Base-by-base conservation (phyloP, 2,888 invertebrate species). In the Agrypnus murinus region DNA sequence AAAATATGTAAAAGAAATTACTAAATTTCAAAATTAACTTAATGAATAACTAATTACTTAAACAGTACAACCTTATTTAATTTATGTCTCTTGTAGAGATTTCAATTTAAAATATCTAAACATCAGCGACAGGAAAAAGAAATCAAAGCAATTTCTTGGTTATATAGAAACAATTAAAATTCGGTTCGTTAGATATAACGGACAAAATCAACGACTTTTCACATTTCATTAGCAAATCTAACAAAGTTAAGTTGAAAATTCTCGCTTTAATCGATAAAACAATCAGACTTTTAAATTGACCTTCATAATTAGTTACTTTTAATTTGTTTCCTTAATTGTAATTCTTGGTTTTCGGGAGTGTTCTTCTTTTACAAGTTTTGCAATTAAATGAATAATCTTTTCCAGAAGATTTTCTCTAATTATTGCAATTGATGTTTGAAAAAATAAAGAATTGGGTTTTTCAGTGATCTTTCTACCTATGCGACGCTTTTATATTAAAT, bases 151-250 rank as follows among this genome's bases (percentile, higher is more conserved):
- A 71, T 73, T 71, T 64, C 72, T 74, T 72, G 55, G 70, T 74
- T 75, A 67, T 74, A 74, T 74, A 74, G 74, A 73, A 71, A 74
- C 72, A 75, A 75, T 74, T 75, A 72, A 71, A 65, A 70, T 65
- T 67, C 73, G 74, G 77, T 78, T 78, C 78, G 77, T 78, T 78
- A 77, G 72, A 66, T 74, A 70, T 62, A 12, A 38, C 75, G 74
- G 40, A 72, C 69, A 73, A 75, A 75, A 76, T 77, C 74, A 72
- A 67, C 68, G 76, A 72, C 75, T 76, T 76, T 78, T 75, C 75
- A 74, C 78, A 77, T 77, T 77, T 78, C 78, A 78, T 78, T 78
- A 77, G 74, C 75, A 75, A 74, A 74, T 74, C 77, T 77, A 78
- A 75, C 76, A 75, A 72, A 75, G 74, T 77, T 77, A 74, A 25